phyloP scores from a whole-genome alignment of 1,140 invertebrate genomes.

The Plutomurus gul region DNA sequence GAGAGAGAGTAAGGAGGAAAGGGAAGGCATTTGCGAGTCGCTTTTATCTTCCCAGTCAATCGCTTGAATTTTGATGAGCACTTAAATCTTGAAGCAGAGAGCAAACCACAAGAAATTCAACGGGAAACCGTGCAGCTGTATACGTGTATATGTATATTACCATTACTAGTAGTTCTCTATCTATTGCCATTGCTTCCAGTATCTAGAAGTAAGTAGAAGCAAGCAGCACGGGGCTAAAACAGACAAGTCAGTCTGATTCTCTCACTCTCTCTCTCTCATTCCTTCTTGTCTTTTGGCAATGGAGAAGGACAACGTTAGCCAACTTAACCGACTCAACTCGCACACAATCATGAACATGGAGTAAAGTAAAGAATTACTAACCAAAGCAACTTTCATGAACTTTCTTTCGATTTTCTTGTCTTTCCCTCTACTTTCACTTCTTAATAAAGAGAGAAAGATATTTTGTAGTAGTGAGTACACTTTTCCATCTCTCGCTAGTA shows the following conservation, averaged over 20 bases:
- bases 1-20: neutral
- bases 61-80: slow-evolving; percentile 39
- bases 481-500: no score
- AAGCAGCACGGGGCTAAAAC: no score
- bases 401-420: slow-evolving; percentile 12
- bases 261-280: no score
- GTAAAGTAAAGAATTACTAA: neutral
- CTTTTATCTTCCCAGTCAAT: slow-evolving; percentile 32
- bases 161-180: no score
- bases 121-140: neutral
- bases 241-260: no score
- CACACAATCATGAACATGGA: slow-evolving; percentile 1
- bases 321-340: neutral
- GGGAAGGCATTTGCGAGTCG: neutral
- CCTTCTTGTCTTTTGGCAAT: neutral
- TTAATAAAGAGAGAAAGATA: no score
- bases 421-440: no score
- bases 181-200: no score
- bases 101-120: slow-evolving; percentile 23
- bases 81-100: slow-evolving; percentile 31
- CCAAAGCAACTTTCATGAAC: slow-evolving; percentile 8
- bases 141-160: neutral
- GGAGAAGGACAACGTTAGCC: neutral
- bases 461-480: no score
- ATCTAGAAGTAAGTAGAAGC: no score